A percentile compares a stretch with the other conserved stretches of the same genome.
These are phyloP conservation scores for Danio kyathit DNA, from an alignment of 2,797 vertebrate genomes.

Conservation along the genomic window DNA sequence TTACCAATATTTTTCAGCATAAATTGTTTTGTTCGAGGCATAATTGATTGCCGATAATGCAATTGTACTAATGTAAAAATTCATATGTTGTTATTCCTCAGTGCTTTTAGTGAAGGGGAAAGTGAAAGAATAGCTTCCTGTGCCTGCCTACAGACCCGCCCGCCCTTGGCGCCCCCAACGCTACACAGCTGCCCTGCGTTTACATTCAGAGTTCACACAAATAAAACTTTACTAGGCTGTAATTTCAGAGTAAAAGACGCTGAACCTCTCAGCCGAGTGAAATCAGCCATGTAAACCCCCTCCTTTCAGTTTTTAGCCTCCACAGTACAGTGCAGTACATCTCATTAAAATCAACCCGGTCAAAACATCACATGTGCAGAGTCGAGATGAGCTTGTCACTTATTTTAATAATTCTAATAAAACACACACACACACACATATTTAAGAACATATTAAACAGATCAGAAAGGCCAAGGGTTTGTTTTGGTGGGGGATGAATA, in stretches of 20 bases:
- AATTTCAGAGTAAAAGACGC: constrained; percentile 42
- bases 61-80: constrained; percentile 4
- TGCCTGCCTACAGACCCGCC: constrained; percentile 49
- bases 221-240: constrained; percentile 51
- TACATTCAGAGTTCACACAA: constrained; percentile 57
- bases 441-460: constrained; percentile 16
- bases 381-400: constrained; percentile 18
- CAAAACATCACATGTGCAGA: constrained; percentile 20
- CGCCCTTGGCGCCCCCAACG: not conserved
- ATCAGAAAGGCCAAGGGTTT: not conserved
- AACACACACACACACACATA: constrained; percentile 18
- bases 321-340: constrained; percentile 6
- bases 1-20: constrained; percentile 7
- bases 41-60: not conserved
- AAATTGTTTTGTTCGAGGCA: not conserved
- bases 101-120: constrained; percentile 24
- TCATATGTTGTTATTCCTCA: not conserved
- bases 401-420: constrained; percentile 50
- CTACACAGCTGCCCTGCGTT: constrained; percentile 34
- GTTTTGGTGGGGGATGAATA: not conserved
- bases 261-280: constrained; percentile 48
- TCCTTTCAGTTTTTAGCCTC: not conserved
- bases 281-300: constrained; percentile 56
- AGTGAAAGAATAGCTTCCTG: constrained; percentile 45
- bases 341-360: constrained; percentile 48